phyloP scores from a whole-genome alignment of 2,113 vertebrate genomes.

The Myotis lucifugus region DNA sequence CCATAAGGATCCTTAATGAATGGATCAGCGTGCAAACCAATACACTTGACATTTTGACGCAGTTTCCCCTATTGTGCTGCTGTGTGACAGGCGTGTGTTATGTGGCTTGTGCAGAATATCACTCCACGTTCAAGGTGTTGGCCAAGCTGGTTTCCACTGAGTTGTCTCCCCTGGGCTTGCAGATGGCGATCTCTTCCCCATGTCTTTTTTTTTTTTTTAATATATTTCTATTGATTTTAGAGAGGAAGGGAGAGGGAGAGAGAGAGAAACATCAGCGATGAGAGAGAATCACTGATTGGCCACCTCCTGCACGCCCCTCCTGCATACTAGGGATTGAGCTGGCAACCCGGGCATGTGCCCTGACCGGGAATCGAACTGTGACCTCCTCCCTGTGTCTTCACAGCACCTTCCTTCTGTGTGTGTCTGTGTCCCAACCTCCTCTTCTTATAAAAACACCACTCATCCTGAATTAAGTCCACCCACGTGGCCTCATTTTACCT shows the following conservation, averaged over 20 bases:
- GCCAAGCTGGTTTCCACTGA: neutral
- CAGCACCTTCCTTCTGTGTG: neutral
- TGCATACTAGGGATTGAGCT: too few species aligned
- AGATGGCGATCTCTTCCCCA: neutral
- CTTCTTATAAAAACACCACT: neutral
- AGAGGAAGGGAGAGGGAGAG: too few species aligned
- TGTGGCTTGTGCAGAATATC: neutral
- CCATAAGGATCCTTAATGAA: neutral
- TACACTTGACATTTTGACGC: neutral
- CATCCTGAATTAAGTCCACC: neutral
- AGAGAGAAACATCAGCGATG: too few species aligned
- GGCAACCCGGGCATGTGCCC: too few species aligned
- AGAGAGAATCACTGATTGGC: too few species aligned
- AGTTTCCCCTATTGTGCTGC: neutral
- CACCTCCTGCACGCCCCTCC: too few species aligned
- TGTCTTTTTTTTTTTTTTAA: neutral
- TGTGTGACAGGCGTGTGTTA: neutral
- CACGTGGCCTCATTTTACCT: neutral
- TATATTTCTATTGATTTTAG: too few species aligned
- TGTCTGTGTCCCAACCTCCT: neutral
- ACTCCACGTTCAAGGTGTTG: neutral
- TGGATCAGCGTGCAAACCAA: neutral
- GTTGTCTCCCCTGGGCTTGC: neutral
- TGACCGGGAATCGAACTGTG: too few species aligned
- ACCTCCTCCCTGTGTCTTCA: neutral